Evolutionary conservation across 2,797 vertebrate species (phyloP).

Genomic region (Hoplostethus mediterraneus): DNA sequence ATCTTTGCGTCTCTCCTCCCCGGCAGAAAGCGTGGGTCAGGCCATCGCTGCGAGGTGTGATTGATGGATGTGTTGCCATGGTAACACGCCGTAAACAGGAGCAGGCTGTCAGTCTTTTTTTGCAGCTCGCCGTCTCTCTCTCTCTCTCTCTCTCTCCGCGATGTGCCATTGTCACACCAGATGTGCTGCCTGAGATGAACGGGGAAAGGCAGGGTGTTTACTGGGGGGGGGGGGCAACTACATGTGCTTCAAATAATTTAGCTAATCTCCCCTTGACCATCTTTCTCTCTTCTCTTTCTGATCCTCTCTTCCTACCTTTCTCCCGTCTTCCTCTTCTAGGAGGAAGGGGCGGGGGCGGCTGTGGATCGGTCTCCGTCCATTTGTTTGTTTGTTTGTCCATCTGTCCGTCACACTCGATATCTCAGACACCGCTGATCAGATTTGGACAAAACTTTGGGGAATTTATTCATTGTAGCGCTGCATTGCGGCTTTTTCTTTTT

Average conservation of each 20-base stretch:
- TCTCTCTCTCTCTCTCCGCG: constrained; percentile 68
- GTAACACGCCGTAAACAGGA: constrained; percentile 83
- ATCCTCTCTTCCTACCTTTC: constrained; percentile 27
- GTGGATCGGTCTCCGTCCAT: constrained; percentile 10
- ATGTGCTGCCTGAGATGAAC: constrained; percentile 84
- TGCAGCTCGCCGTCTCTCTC: constrained; percentile 78
- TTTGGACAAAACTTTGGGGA: constrained; percentile 31
- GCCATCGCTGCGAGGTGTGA: constrained; percentile 81
- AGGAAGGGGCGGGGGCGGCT: not conserved
- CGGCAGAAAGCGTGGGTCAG: constrained; percentile 83
- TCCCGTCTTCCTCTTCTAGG: constrained; percentile 41
- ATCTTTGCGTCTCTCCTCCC: constrained; percentile 80
- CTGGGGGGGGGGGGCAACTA: constrained; percentile 53
- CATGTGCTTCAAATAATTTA: constrained; percentile 74
- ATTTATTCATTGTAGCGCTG: constrained; percentile 6
- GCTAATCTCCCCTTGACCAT: constrained; percentile 60
- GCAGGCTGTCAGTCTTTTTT: constrained; percentile 82
- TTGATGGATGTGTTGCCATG: constrained; percentile 83
- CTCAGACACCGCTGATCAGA: constrained; percentile 18
- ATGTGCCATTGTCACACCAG: constrained; percentile 86
- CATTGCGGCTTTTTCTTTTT: constrained; percentile 7
- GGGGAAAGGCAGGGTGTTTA: constrained; percentile 79
- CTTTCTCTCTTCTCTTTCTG: constrained; percentile 33
- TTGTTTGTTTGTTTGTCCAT: constrained; percentile 40
- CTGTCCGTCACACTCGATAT: constrained; percentile 22